Percentiles rank a stretch among this genome's conserved stretches.
These are phyloP conservation scores for Armadillidium nasatum DNA, from an alignment of 1,140 invertebrate genomes.

Conservation along the genomic window DNA sequence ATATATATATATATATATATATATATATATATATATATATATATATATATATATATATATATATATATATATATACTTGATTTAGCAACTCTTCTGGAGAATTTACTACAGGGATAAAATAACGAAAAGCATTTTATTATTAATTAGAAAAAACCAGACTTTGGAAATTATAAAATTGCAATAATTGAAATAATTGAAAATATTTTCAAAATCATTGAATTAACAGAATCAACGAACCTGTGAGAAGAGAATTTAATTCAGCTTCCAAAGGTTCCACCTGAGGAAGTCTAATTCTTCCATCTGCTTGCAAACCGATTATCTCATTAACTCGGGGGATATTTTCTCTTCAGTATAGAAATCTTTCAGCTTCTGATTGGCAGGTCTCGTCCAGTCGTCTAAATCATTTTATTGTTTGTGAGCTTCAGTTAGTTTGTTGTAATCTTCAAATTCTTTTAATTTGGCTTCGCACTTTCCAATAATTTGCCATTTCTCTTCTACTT, in stretches of 20 bases:
- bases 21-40: too few species aligned
- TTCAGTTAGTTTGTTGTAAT: constrained; percentile 40
- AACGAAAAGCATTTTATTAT: too few species aligned
- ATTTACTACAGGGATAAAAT: too few species aligned
- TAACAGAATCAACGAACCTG: constrained; percentile 21
- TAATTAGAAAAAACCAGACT: too few species aligned
- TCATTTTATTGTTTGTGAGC: constrained; percentile 39
- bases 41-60: too few species aligned
- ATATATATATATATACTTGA: too few species aligned
- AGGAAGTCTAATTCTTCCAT: constrained; percentile 32
- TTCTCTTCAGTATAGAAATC: constrained; percentile 40
- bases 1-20: too few species aligned
- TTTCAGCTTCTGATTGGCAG: constrained; percentile 42
- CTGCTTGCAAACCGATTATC: constrained; percentile 44
- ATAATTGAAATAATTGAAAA: too few species aligned
- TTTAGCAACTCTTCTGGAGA: too few species aligned
- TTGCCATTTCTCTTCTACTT: constrained; percentile 43
- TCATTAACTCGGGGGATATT: constrained; percentile 44
- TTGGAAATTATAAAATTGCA: too few species aligned
- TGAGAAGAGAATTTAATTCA: constrained; percentile 35
- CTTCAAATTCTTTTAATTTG: constrained; percentile 40
- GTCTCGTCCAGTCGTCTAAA: constrained; percentile 43
- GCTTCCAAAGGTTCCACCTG: constrained; percentile 35
- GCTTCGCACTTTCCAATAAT: constrained; percentile 44
- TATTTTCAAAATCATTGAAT: too few species aligned